Base-by-base conservation (phyloP, 2,113 vertebrate species). In the Odobenus rosmarus region DNA sequence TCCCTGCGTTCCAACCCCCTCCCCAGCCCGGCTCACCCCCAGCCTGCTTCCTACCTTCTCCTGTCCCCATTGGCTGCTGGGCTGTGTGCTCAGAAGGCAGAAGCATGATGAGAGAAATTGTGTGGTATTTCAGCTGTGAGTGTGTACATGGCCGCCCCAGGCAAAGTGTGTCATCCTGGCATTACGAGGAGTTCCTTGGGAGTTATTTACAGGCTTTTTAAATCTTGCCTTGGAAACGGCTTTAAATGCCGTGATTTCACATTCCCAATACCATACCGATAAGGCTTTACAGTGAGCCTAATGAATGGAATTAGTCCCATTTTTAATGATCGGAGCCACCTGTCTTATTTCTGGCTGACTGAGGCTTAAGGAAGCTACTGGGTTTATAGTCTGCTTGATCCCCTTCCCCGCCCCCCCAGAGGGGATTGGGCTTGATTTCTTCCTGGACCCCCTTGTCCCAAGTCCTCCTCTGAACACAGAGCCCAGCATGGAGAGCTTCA, bases 221-320 rank as follows among this genome's bases (percentile, higher is more conserved):
- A 93, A 59, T 95, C 97, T 88, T 90, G 33, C 74, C 87, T 90
- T 64, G 83, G 87, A 96, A 92, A 90, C 31, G n/a, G 83, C 90
- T 96, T 96, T 82, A 55, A 49, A 71, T 67, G 62, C 90, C 5
- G 28, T 74, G 71, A 49, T 59, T 94, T 86, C 88, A 26, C 0
- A 1, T 64, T 93, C 69, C 69, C 7, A 11, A 61, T 62, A 10
- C 90, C 39, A 67, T 51, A 26, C 51, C 53, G 51, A 89, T 10
- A 53, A 80, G 74, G 59, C 93, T 84, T 86, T 81, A 61, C 55
- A 81, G 87, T 76, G 84, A 85, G 28, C 61, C 92, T 76, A 39
- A 23, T 87, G 97, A 96, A 53, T 90, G 36, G 90, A 96, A 86
- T 83, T 93, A 84, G 92, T 82, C 33, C 74, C 9, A 2, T 6